Evolutionary conservation across 2,113 vertebrate genomes (phyloP), one percentile per base, ranked within the genome.

Genomic region (Felis chaus): DNA sequence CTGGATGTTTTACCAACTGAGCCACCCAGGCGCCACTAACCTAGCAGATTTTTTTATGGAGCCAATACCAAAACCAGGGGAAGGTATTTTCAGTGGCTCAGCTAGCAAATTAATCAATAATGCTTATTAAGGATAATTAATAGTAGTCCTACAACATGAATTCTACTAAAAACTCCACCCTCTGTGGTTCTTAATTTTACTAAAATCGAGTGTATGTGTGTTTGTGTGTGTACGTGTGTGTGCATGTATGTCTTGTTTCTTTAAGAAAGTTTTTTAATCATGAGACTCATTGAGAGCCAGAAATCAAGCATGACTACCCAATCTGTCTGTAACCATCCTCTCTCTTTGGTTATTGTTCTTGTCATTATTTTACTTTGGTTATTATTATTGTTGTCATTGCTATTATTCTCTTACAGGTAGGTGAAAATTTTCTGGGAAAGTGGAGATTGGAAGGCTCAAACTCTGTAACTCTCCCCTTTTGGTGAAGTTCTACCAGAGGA

Each of bases 401-500:
- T 89, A 29, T 69, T 45, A 11, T 87, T 73, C 41, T 65, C 76
- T 92, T 91, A 63, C 39, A 74, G 36, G 68, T 53, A 68, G 89
- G 5, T 97, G 79, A 96, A 82, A 86, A 94, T 80, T 66, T 66
- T 31, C 48, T 94, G 82, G 65, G 36, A 80, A 85, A 87, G 3
- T 80, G 27, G 15, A 3, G 74, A 50, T 71, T 31, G 36, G 78
- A 33, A 93, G 16, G 3, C 53, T n/a, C 53, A 12, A 3, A 25
- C 66, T 95, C 29, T 93, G 5, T 55, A 78, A 80, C 48, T 95
- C 69, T 94, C 45, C 96, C 31, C 53, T 48, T 27, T 63, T 97
- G 92, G 31, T 79, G 41, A 92, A 83, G 19, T 84, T 91, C 53
- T 90, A 45, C 19, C 69, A 88, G 71, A 80, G 48, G 14, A 89